Conservation (phyloP, 2,888 invertebrate species). For the Sinhomidia bicolor region DNA sequence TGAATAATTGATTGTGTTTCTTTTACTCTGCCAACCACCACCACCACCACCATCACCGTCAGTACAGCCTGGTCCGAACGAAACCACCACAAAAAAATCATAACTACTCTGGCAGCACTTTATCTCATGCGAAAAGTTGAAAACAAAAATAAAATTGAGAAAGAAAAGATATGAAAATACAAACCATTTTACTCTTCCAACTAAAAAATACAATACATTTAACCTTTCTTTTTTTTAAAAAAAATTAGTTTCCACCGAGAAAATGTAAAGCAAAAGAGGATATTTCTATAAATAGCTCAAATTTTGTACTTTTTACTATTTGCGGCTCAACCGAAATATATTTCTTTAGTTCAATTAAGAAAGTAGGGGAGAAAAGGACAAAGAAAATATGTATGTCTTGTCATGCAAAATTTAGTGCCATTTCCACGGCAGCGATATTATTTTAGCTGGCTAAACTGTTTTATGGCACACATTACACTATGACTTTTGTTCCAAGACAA, state of each 20-base stretch:
- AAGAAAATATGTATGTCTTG: background rate
- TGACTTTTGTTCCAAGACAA: background rate
- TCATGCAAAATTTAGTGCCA: background rate
- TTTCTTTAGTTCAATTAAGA: constrained; percentile 27
- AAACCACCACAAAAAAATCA: no score
- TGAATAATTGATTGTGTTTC: constrained; percentile 67
- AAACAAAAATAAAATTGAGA: no score
- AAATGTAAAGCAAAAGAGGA: no score
- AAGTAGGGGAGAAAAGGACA: background rate
- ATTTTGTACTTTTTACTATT: constrained; percentile 25
- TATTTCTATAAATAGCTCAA: background rate
- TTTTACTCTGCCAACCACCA: background rate
- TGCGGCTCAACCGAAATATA: background rate
- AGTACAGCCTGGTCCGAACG: no score
- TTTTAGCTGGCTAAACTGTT: background rate
- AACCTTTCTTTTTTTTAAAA: no score
- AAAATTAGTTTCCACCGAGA: no score
- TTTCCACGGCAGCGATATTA: background rate
- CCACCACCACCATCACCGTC: background rate
- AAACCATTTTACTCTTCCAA: no score
- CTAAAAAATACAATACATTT: no score
- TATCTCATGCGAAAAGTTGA: no score
- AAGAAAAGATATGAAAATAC: no score
- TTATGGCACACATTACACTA: background rate
- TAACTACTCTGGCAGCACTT: no score